Conservation (phyloP, 1,140 invertebrate species). For the Coelopa frigida region DNA sequence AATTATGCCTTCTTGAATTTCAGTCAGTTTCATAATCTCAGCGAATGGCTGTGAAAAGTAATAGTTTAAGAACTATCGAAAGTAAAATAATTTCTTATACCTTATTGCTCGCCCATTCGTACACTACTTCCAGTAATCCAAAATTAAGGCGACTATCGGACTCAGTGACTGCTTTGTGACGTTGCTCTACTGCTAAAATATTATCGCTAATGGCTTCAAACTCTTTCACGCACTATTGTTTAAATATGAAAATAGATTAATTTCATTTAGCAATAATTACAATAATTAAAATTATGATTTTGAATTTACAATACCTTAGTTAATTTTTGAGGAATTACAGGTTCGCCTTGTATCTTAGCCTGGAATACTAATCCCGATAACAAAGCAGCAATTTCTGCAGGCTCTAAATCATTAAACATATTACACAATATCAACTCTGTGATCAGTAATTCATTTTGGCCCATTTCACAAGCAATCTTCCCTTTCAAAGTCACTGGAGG, state of each 20-base stretch:
- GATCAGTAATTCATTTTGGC: slow-evolving; percentile 86
- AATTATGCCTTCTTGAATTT: slow-evolving; percentile 96
- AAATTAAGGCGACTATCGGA: slow-evolving; percentile 67
- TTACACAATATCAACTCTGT: slow-evolving; percentile 95
- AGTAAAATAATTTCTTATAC: slow-evolving; percentile 41
- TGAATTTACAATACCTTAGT: slow-evolving; percentile 45
- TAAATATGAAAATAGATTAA: too few species aligned
- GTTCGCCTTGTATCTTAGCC: slow-evolving; percentile 58
- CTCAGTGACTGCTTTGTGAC: slow-evolving; percentile 25
- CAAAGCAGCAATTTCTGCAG: slow-evolving; percentile 87
- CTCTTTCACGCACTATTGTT: slow-evolving; percentile 28
- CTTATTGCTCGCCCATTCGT: slow-evolving; percentile 89
- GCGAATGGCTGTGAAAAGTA: slow-evolving; percentile 64
- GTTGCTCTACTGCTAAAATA: slow-evolving; percentile 31
- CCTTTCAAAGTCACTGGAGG: slow-evolving; percentile 79
- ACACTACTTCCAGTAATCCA: slow-evolving; percentile 85
- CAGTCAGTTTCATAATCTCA: slow-evolving; percentile 86
- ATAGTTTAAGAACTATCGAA: neutral
- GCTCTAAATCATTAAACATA: slow-evolving; percentile 73
- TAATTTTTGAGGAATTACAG: slow-evolving; percentile 50
- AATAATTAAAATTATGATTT: neutral
- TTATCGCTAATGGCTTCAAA: slow-evolving; percentile 38
- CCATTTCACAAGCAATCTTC: slow-evolving; percentile 92
- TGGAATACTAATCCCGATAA: slow-evolving; percentile 90
- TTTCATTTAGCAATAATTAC: slow-evolving; percentile 30